phyloP scores from a whole-genome alignment of 2,888 invertebrate genomes.

The Calliopum simillimum region DNA sequence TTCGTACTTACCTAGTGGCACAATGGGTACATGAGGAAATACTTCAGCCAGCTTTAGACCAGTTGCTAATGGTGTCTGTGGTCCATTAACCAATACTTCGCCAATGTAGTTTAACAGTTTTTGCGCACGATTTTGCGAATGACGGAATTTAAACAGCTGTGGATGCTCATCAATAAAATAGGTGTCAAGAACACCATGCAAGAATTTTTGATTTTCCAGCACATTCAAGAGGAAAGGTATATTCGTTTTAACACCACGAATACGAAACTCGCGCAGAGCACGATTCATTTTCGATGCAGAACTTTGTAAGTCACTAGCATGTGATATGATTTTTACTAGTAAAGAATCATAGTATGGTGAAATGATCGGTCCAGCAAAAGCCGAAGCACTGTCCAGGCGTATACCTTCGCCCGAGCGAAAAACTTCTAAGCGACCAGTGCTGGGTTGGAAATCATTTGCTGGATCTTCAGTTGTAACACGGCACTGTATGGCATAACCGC shows the following conservation, averaged over 20 bases:
- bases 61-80: slow-evolving; percentile 94
- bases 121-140: slow-evolving; percentile 94
- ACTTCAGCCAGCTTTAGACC: slow-evolving; percentile 86
- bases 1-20: slow-evolving; percentile 78
- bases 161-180: slow-evolving; percentile 99
- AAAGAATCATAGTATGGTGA: slow-evolving; percentile 99
- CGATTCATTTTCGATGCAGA: slow-evolving; percentile 97
- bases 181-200: slow-evolving; percentile 93
- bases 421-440: slow-evolving; percentile 97
- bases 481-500: slow-evolving; percentile 96
- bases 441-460: slow-evolving; percentile 96
- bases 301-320: slow-evolving; percentile 88
- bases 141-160: slow-evolving; percentile 89
- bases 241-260: slow-evolving; percentile 99
- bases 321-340: slow-evolving; percentile 94
- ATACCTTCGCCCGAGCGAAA: slow-evolving; percentile 98
- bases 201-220: slow-evolving; percentile 94
- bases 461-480: slow-evolving; percentile 99
- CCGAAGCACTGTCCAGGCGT: slow-evolving; percentile 95
- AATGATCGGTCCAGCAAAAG: slow-evolving; percentile 96
- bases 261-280: slow-evolving; percentile 95
- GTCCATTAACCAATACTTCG: slow-evolving; percentile 94
- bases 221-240: slow-evolving; percentile 98
- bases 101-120: slow-evolving; percentile 94
- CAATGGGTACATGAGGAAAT: slow-evolving; percentile 84